These are phyloP conservation scores for Paracentrotus lividus DNA, from an alignment of 53 echinoderm and acorn worm species.

Conservation along the genomic window DNA sequence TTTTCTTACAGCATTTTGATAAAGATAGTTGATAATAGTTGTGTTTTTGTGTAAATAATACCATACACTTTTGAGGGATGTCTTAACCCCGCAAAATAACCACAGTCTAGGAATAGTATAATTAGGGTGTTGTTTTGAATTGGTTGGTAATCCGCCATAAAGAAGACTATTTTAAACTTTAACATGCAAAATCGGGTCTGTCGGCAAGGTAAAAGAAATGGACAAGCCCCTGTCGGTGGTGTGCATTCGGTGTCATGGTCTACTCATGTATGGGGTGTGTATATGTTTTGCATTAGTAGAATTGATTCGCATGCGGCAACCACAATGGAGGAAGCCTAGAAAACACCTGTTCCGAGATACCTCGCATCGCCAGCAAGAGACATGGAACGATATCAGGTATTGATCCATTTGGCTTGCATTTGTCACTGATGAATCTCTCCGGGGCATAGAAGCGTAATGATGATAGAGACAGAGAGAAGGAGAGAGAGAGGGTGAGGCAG, in stretches of 20 bases:
- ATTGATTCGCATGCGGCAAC: slow-evolving; percentile 43
- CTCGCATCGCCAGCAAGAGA: slow-evolving; percentile 20
- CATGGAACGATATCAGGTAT: slow-evolving; percentile 36
- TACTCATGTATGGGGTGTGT: not conserved
- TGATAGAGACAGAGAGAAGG: slow-evolving; percentile 1
- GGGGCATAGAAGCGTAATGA: not conserved
- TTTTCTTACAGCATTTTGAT: no score
- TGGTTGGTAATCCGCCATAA: no score
- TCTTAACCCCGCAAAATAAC: no score
- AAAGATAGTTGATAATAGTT: no score
- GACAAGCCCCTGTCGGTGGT: not conserved
- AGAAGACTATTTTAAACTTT: no score
- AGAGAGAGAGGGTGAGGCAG: not conserved
- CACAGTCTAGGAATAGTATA: no score
- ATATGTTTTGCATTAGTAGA: slow-evolving; percentile 18
- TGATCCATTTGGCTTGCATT: slow-evolving; percentile 50
- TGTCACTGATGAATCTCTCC: slow-evolving; percentile 57
- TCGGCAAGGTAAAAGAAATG: slow-evolving; percentile 26
- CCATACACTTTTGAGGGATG: no score
- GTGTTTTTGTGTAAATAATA: no score
- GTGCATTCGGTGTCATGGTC: slow-evolving; percentile 8
- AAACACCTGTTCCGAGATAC: slow-evolving; percentile 52
- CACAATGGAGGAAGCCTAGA: slow-evolving; percentile 23
- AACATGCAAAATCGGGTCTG: not conserved
- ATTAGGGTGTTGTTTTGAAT: no score